phyloP scores from a whole-genome alignment of 2,797 vertebrate species.

The Rhynchotus rufescens region DNA sequence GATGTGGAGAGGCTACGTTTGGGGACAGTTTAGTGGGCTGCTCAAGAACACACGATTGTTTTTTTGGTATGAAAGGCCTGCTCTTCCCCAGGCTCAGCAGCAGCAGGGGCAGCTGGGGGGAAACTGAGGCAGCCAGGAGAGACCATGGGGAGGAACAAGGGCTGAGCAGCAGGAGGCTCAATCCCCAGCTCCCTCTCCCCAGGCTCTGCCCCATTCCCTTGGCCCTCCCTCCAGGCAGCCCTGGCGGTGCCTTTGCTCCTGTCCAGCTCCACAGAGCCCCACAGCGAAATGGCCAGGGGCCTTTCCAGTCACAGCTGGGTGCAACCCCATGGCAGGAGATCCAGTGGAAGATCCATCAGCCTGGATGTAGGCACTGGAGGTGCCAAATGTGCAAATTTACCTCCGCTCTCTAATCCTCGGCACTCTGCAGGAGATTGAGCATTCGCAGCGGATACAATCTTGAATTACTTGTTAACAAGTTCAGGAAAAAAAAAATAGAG shows the following conservation, averaged over 20 bases:
- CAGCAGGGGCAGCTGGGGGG: not conserved
- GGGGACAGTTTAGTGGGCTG: not conserved
- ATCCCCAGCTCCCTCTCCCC: not conserved
- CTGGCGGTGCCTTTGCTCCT: rapidly evolving
- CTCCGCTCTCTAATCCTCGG: not conserved
- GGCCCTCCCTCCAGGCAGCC: rapidly evolving
- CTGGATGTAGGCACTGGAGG: rapidly evolving
- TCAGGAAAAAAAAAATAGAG: not conserved
- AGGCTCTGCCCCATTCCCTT: not conserved
- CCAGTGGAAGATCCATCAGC: not conserved
- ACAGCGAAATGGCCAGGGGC: not conserved
- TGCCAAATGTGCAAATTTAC: not conserved
- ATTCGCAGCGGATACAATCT: not conserved
- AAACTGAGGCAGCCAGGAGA: not conserved
- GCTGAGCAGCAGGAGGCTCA: not conserved
- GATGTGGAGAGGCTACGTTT: not conserved
- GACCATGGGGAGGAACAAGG: rapidly evolving
- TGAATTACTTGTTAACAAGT: not conserved
- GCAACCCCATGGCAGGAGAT: not conserved
- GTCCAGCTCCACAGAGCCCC: not conserved
- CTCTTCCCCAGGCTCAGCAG: not conserved
- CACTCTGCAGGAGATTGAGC: not conserved
- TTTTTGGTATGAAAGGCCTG: not conserved
- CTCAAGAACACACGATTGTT: not conserved
- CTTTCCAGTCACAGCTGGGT: rapidly evolving